Conservation (phyloP, 2,113 vertebrate genomes). For the Takifugu flavidus region DNA sequence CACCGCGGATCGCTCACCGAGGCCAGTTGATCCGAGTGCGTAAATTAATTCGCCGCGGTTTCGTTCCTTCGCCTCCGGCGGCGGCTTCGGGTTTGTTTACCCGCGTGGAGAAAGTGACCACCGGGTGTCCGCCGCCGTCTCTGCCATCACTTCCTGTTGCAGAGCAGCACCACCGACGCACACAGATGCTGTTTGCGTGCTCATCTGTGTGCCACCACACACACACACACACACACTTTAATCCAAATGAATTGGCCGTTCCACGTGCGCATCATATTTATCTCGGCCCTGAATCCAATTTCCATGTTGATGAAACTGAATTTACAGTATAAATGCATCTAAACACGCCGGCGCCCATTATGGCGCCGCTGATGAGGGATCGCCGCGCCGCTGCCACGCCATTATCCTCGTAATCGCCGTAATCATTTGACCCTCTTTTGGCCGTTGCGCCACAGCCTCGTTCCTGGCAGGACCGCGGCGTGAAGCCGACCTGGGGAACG, state of each 20-base stretch:
- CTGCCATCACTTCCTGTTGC: constrained; percentile 47
- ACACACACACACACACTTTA: constrained; percentile 30
- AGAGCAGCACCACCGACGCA: constrained; percentile 43
- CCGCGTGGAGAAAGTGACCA: constrained; percentile 64
- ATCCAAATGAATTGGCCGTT: constrained; percentile 56
- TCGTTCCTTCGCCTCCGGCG: constrained; percentile 44
- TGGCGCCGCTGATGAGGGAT: constrained; percentile 50
- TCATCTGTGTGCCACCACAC: constrained; percentile 38
- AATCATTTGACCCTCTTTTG: constrained; percentile 67
- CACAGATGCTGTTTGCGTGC: constrained; percentile 49
- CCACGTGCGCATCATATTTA: constrained; percentile 45
- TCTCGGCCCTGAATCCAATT: constrained; percentile 53
- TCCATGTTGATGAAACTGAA: constrained; percentile 67
- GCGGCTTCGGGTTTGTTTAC: constrained; percentile 66
- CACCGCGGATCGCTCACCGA: constrained; percentile 50
- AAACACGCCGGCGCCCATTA: constrained; percentile 51
- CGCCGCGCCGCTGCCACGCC: constrained; percentile 42
- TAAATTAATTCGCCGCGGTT: constrained; percentile 35
- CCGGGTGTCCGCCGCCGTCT: constrained; percentile 43
- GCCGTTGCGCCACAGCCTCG: constrained; percentile 50
- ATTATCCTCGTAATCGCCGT: constrained; percentile 61
- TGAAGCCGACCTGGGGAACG: constrained; percentile 58
- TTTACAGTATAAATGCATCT: constrained; percentile 63
- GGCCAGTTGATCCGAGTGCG: constrained; percentile 22
- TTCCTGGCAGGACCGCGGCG: constrained; percentile 55